A percentile compares a stretch with the other conserved stretches of the same genome.
These are phyloP conservation scores for Typhlichthys subterraneus DNA, from an alignment of 2,797 vertebrate species.

Conservation along the genomic window DNA sequence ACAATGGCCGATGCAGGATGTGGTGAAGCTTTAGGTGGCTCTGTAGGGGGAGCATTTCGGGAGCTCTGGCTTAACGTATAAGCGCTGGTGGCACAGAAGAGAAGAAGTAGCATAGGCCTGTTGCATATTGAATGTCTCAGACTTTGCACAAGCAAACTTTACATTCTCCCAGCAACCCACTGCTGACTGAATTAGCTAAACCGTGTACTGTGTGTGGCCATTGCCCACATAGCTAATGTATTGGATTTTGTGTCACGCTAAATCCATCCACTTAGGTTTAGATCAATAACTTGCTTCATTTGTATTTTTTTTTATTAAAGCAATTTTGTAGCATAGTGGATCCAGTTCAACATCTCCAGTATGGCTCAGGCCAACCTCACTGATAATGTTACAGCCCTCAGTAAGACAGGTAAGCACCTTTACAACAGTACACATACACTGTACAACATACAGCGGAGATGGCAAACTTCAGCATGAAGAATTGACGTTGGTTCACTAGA, in stretches of 20 bases:
- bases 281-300: constrained; percentile 5
- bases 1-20: no score
- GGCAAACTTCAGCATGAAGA: constrained; percentile 10
- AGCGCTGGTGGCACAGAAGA: no score
- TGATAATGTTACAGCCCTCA: not conserved
- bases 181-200: not conserved
- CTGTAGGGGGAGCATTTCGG: not conserved
- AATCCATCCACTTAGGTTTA: not conserved
- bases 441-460: not conserved
- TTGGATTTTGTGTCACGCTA: not conserved
- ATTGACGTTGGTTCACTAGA: constrained; percentile 18
- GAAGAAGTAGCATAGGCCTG: not conserved
- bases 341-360: not conserved
- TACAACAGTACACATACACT: not conserved
- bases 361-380: not conserved
- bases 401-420: not conserved
- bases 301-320: not conserved
- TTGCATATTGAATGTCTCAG: not conserved
- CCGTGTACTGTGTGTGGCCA: not conserved
- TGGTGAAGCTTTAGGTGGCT: no score
- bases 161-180: not conserved
- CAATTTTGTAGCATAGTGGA: constrained; percentile 1
- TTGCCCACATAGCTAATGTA: constrained; percentile 2
- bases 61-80: not conserved
- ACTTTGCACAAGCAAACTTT: not conserved